Base-by-base conservation (phyloP, 2,113 vertebrate genomes). In the Myotis davidii region DNA sequence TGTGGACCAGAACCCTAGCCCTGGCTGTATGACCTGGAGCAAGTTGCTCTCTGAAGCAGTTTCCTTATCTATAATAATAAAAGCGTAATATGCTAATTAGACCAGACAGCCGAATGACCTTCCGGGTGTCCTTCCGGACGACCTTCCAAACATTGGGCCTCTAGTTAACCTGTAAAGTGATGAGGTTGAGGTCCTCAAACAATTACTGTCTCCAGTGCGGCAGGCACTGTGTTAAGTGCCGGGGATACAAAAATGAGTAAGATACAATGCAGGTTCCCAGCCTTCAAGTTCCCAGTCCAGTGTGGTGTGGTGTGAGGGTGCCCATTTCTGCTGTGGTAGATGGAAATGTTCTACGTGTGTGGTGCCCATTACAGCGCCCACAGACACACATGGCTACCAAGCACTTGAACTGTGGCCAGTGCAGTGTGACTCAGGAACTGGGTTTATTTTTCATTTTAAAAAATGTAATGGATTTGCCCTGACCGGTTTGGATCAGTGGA, bases 361-460 rank as follows among this genome's bases (percentile, higher is more conserved):
- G 20, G 21, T 65, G 37, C 11, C 61, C 50, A 20, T 11, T 29
- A 27, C 1, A 10, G n/a, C 69, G 9, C 39, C 61, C 39, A 25
- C 59, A 39, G 56, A 23, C 45, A 78, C n/a, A 37, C 4, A 2
- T 45, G 64, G 83, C 82, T 48, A 7, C 9, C 65, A 50, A 42
- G 48, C 32, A 42, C 59, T 37, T 78, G 42, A 73, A 50, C 48
- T n/a, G 27, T 45, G 67, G 81, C 64, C 34, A 29, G 13, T 56
- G 37, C n/a, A 29, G 9, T 56, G 50, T 52, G 37, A 82, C 88
- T 52, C 13, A 88, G 13, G 32, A 83, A 64, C 39, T 67, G 45
- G 17, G 65, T 77, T 81, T 64, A 67, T 50, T 82, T 83, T 34
- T 65, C 20, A 78, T 50, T 83, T 84, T 79, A 54, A 67, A 79